Percentiles rank a stretch among this genome's conserved stretches.
Conservation (phyloP, 2,888 invertebrate genomes). For the Drosophila siamana region DNA sequence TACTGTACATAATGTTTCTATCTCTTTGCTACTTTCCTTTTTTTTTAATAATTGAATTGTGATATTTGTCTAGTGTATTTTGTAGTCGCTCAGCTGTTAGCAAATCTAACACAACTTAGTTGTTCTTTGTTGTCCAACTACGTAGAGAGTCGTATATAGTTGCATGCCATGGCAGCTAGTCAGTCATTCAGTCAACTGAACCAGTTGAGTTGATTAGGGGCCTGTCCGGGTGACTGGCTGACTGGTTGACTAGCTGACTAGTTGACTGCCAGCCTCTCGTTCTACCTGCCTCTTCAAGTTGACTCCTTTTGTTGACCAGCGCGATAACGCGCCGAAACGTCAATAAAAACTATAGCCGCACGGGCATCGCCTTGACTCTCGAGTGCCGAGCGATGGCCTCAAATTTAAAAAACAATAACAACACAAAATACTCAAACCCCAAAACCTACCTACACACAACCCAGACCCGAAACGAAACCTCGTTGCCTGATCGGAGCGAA, state of each 20-base stretch:
- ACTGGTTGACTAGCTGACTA: conserved; percentile 29
- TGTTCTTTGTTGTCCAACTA: conserved; percentile 38
- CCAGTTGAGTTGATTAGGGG: conserved; percentile 78
- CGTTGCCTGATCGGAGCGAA: conserved; percentile 55
- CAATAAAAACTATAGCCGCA: conserved; percentile 76
- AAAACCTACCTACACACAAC: conserved; percentile 16
- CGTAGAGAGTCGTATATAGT: conserved; percentile 26
- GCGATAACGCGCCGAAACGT: conserved; percentile 81
- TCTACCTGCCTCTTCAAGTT: conserved; percentile 58
- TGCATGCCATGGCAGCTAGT: conserved; percentile 44
- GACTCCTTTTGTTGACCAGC: conserved; percentile 78
- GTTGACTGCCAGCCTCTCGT: conserved; percentile 31
- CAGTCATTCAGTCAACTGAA: conserved; percentile 26
- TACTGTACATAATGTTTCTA: no score
- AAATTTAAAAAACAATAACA: conserved; percentile 58
- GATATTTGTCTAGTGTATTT: conserved; percentile 28
- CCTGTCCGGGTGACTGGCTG: conserved; percentile 52
- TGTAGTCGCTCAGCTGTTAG: conserved; percentile 9
- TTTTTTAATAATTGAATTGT: not conserved
- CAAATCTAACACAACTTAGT: not conserved
- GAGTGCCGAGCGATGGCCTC: conserved; percentile 69
- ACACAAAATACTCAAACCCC: conserved; percentile 58
- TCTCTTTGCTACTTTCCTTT: no score
- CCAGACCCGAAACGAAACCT: conserved; percentile 12
- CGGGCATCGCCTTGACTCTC: conserved; percentile 72